Evolutionary conservation across 2,113 vertebrate genomes (phyloP).

Genomic region (Oenanthe oenanthe): DNA sequence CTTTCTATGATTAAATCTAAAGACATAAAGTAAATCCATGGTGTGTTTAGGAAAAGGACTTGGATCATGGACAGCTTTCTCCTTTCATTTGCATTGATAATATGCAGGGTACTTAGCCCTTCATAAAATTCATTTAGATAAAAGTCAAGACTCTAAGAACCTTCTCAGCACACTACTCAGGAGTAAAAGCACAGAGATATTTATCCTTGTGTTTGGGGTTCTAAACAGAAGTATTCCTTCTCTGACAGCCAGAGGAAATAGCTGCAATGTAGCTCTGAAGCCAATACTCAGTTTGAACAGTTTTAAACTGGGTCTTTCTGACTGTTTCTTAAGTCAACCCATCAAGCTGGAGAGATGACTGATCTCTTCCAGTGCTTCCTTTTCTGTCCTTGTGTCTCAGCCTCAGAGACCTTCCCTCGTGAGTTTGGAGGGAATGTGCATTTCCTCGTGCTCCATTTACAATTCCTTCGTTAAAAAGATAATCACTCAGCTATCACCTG

Average conservation of each 20-base stretch:
- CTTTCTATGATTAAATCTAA: background rate
- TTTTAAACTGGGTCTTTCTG: background rate
- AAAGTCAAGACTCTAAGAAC: background rate
- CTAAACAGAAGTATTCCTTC: background rate
- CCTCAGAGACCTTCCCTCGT: background rate
- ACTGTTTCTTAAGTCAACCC: background rate
- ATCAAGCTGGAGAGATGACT: background rate
- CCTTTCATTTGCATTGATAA: background rate
- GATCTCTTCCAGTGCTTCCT: background rate
- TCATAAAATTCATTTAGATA: background rate
- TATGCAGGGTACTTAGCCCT: background rate
- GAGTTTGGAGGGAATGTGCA: background rate
- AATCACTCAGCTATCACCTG: background rate
- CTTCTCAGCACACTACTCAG: background rate
- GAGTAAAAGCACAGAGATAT: background rate
- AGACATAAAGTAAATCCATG: background rate
- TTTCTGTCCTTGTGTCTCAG: background rate
- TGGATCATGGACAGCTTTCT: background rate
- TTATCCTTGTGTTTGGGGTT: background rate
- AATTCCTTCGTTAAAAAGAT: conserved; percentile 25
- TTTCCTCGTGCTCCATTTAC: background rate
- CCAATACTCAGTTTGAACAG: background rate
- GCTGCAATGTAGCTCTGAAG: background rate
- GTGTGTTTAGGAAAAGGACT: background rate
- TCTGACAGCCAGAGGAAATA: background rate